These are phyloP conservation scores for Chrysolina americana DNA, from an alignment of 2,888 invertebrate species.

Conservation along the genomic window DNA sequence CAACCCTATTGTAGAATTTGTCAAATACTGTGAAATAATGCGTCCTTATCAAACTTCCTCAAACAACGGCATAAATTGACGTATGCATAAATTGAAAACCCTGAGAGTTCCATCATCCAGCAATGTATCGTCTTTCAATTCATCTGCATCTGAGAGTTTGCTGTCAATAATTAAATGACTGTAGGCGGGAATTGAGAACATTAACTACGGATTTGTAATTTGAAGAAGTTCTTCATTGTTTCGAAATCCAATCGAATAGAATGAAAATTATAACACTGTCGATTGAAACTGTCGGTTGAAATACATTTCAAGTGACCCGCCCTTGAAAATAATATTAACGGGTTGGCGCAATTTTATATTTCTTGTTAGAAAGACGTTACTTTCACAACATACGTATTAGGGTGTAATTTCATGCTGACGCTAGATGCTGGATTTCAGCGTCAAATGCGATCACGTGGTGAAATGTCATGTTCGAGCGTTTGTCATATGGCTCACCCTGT, in stretches of 20 bases:
- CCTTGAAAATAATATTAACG: no score
- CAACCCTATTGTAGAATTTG: background rate
- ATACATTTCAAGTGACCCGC: no score
- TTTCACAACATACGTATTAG: no score
- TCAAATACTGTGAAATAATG: background rate
- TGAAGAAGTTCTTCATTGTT: background rate
- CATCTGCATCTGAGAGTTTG: conserved; percentile 28
- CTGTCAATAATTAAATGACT: conserved; percentile 26
- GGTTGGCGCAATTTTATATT: no score
- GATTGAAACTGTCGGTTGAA: no score
- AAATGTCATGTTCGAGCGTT: no score
- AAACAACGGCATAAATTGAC: conserved; percentile 3
- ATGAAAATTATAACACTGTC: no score
- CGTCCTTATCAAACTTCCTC: background rate
- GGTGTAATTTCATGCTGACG: no score
- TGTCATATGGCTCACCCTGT: no score
- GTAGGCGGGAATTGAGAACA: background rate
- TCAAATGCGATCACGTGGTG: no score
- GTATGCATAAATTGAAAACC: conserved; percentile 7
- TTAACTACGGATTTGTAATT: conserved; percentile 17
- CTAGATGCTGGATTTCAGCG: no score
- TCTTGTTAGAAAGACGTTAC: no score
- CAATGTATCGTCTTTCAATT: conserved; percentile 26
- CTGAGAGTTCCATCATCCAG: background rate
- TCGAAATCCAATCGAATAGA: background rate